Base-by-base conservation (phyloP, 1,140 invertebrate species). In the Saxidomus purpurata region DNA sequence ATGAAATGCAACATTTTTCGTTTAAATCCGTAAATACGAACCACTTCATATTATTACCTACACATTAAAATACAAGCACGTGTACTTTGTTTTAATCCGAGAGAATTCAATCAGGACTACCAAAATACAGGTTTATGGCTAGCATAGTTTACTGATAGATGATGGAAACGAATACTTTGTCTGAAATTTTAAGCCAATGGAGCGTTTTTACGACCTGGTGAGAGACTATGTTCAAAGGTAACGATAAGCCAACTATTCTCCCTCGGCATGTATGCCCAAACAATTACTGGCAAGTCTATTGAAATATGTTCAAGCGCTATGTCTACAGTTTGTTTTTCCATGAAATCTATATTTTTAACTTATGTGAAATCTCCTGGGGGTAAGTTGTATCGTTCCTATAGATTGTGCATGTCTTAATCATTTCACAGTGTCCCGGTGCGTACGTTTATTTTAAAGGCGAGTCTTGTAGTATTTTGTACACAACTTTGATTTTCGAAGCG, bases 281-380 rank as follows among this genome's bases (percentile, higher is more conserved):
- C 34, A 71, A 71, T 71, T 71, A 71, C 67, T 71, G 67, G 67
- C 67, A 71, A 71, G 28, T 38, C 22, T 71, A 71, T 38, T 71
- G 31, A 28, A 71, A 40, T 17, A n/a, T 71, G 15, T 40, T 38
- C 36, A 71, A 38, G 17, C 36, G 38, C 17, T 17, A 71, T 71
- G 34, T 4, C 31, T 71, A 38, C 67, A 71, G 15, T 59, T 59
- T 59, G 55, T 59, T 59, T 28, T 59, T 59, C 55, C 6, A 22
- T 59, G 55, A n/a, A 59, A 59, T 3, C 43, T 8, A 43, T 43
- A 43, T 4, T 43, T 43, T 43, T 43, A 8, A 43, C 15, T 15
- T 43, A 8, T 43, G 43, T 43, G 6, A 43, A 43, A 43, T 43
- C 43, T 43, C 43, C 15, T 43, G 43, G 15, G 43, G 15, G 43